A percentile compares a stretch with the other conserved stretches of the same genome.
These are phyloP conservation scores for Microcebus griseorufus DNA, from an alignment of 2,113 vertebrate genomes.

Conservation along the genomic window DNA sequence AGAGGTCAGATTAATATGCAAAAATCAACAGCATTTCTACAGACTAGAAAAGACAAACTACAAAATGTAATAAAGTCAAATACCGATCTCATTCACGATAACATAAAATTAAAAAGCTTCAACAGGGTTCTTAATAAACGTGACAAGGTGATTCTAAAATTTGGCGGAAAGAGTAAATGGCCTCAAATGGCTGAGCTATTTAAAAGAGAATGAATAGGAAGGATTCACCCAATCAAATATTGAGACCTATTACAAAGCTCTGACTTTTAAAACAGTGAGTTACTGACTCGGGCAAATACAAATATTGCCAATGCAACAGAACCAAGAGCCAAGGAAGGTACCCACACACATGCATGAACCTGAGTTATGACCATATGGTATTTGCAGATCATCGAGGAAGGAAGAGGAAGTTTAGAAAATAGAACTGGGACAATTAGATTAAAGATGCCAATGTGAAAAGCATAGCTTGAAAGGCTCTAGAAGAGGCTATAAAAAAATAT, in stretches of 20 bases:
- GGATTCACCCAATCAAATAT: rapidly evolving
- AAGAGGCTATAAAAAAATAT: neutral
- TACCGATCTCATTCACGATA: neutral
- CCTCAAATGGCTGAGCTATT: neutral
- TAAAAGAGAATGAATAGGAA: neutral
- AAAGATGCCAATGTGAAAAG: neutral
- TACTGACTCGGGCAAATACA: neutral
- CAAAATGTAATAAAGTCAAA: neutral
- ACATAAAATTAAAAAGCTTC: neutral
- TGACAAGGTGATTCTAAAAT: neutral
- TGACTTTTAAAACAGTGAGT: neutral
- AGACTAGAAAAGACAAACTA: neutral
- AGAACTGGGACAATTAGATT: neutral
- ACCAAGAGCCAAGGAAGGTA: neutral
- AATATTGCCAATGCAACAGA: rapidly evolving
- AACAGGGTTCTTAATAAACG: neutral
- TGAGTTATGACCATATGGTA: rapidly evolving
- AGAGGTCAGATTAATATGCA: neutral
- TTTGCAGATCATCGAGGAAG: rapidly evolving
- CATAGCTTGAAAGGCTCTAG: neutral
- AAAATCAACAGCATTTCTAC: neutral
- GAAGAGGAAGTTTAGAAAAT: neutral
- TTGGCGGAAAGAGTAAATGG: neutral
- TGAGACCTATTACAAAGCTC: neutral
- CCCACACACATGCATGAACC: rapidly evolving